Base-by-base conservation (phyloP, 2,797 vertebrate species). In the Pelochelys cantorii region DNA sequence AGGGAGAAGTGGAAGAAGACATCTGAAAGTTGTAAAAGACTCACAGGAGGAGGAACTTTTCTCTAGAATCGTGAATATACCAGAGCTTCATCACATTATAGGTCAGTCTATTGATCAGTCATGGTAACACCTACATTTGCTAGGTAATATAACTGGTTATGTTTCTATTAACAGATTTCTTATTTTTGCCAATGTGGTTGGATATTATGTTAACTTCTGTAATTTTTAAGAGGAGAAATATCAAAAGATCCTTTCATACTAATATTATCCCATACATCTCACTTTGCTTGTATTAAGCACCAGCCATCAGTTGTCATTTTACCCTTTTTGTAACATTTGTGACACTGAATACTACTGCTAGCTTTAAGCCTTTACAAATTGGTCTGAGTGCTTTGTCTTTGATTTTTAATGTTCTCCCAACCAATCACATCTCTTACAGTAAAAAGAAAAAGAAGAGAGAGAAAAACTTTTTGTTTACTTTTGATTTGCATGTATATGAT, bases 331-430 rank as follows among this genome's bases (percentile, higher is more conserved):
- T 9, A 68, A 68, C 54, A 1, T 34, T 87, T 80, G 5, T 37
- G 23, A 78, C 80, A 31, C 3, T 56, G 59, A 88, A 0, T 0
- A 48, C n/a, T 78, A 0, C 34, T 2, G 83, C 0, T 4, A 57
- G 25, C 11, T 86, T 89, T 88, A 52, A 56, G 81, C 37, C 55
- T 56, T 11, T 86, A n/a, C 1, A 34, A 1, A 55, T 2, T 55
- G 3, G 5, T 84, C 86, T 80, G 42, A 62, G 48, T 29, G 10
- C 10, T 31, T 0, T 42, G 11, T 88, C 3, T 85, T 92, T 93
- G 22, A 42, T 55, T 1, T 80, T n/a, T 29, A 88, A 0, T 5
- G 2, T 1, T 37, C 54, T 68, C 11, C 0, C 25, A 22, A 0
- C 59, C 52, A 71, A 17, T 71, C 75, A 23, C 31, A 5, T n/a